phyloP scores from a whole-genome alignment of 2,888 invertebrate genomes.

The Emmelina monodactyla region DNA sequence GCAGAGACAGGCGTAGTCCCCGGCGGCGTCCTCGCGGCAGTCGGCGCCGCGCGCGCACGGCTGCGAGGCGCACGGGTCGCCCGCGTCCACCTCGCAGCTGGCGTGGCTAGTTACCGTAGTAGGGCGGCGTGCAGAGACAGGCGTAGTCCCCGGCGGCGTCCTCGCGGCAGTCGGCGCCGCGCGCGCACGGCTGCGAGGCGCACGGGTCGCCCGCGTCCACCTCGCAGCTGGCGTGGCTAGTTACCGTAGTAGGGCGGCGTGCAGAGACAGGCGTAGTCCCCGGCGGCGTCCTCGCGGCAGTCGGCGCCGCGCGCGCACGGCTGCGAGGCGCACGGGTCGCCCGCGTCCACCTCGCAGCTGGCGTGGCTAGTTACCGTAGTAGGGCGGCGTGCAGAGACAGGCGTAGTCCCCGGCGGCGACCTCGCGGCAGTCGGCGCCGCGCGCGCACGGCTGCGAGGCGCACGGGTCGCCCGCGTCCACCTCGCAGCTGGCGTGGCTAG shows the following conservation, averaged over 20 bases:
- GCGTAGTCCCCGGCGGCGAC: conserved; percentile 72
- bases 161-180: conserved; percentile 74
- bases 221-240: no score
- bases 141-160: conserved; percentile 72
- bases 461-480: conserved; percentile 81
- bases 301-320: not conserved
- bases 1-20: conserved; percentile 89
- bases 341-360: not conserved
- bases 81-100: not conserved
- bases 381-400: conserved; percentile 75
- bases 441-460: conserved; percentile 71
- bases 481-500: no score
- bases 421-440: conserved; percentile 74
- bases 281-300: not conserved
- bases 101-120: conserved; percentile 71
- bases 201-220: conserved; percentile 81
- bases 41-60: not conserved
- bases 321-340: not conserved
- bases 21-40: no score
- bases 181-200: conserved; percentile 71
- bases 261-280: no score
- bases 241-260: conserved; percentile 10
- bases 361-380: conserved; percentile 71
- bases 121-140: conserved; percentile 75
- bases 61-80: not conserved